Conservation (phyloP, 92 coral and sea anemone genomes). For the Nematostella vectensis region DNA sequence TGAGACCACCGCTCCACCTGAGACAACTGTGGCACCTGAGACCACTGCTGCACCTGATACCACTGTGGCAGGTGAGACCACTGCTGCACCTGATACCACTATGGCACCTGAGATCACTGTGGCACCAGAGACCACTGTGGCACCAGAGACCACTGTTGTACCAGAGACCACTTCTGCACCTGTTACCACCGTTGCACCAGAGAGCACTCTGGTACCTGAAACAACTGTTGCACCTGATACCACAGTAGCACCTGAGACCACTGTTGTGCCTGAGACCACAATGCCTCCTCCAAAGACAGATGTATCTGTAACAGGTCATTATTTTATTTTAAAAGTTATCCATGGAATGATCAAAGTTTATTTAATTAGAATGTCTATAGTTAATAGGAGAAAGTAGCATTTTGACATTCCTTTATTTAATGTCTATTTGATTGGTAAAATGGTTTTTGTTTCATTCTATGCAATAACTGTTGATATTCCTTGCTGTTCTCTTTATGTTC, state of each 20-base stretch:
- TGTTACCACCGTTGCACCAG: constrained; percentile 4
- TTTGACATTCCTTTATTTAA: no score
- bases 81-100: not conserved
- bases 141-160: not conserved
- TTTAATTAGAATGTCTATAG: no score
- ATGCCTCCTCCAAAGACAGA: not conserved
- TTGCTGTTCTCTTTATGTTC: no score
- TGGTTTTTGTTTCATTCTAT: no score
- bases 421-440: no score
- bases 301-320: constrained; percentile 1
- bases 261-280: constrained; percentile 1
- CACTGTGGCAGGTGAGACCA: not conserved
- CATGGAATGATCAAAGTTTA: no score
- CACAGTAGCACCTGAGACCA: constrained; percentile 4
- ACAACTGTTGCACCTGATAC: not conserved
- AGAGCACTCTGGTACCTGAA: no score
- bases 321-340: no score
- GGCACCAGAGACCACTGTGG: constrained; percentile 3
- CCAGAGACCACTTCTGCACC: not conserved
- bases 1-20: not conserved
- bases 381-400: no score
- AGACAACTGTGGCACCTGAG: not conserved
- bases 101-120: not conserved
- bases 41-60: constrained; percentile 5
- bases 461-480: no score